These are phyloP conservation scores for Myotis davidii DNA, from an alignment of 2,113 vertebrate species.

Conservation along the genomic window DNA sequence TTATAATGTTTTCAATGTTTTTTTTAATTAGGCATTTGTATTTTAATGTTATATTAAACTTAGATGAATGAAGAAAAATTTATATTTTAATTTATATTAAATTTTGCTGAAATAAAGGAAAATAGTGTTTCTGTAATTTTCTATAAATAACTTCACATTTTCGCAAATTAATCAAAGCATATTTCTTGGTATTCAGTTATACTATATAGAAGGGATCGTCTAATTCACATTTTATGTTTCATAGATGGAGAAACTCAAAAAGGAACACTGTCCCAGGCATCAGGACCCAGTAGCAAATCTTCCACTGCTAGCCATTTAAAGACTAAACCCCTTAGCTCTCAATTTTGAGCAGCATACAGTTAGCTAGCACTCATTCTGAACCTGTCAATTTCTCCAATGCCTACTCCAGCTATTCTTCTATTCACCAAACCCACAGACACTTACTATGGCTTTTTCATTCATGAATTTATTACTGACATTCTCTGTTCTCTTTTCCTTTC, in stretches of 20 bases:
- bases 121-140: neutral
- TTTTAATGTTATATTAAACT: neutral
- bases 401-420: neutral
- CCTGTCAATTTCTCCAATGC: neutral
- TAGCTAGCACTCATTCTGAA: neutral
- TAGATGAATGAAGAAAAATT: neutral
- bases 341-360: neutral
- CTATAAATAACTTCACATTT: neutral
- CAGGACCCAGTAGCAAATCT: neutral
- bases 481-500: neutral
- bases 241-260: neutral
- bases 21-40: neutral
- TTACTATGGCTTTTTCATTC: neutral
- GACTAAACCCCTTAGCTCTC: neutral
- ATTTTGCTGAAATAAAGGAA: neutral
- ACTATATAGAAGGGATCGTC: neutral
- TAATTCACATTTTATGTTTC: neutral
- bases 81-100: neutral
- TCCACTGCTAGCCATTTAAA: neutral
- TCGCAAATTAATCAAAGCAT: neutral
- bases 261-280: neutral
- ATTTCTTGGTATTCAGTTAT: neutral
- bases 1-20: neutral
- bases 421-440: neutral
- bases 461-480: neutral